Conservation (phyloP, 2,113 vertebrate species). For the Ameiurus melas region DNA sequence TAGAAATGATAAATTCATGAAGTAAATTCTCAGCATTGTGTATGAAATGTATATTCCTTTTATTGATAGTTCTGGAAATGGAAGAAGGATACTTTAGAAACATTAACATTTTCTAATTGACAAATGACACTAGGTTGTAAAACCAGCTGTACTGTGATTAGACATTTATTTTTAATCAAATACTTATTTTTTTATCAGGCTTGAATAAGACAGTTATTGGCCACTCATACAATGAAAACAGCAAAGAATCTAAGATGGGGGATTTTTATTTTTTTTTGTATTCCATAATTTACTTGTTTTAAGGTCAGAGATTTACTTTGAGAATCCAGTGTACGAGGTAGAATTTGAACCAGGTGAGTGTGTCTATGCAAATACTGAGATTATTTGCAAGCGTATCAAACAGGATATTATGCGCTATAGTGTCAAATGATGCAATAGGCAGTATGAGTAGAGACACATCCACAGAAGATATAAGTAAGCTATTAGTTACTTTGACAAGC, state of each 20-base stretch:
- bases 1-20: not conserved
- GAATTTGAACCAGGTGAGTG: not conserved
- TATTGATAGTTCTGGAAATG: no score
- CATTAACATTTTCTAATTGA: no score
- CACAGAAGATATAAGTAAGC: constrained; percentile 16
- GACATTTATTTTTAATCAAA: no score
- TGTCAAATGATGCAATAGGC: not conserved
- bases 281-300: not conserved
- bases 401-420: not conserved
- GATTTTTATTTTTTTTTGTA: not conserved
- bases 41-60: not conserved
- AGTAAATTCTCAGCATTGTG: not conserved
- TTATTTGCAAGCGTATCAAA: not conserved
- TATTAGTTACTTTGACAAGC: constrained; percentile 31
- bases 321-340: not conserved
- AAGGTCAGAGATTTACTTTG: not conserved
- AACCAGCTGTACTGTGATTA: no score
- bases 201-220: no score
- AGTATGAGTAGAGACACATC: not conserved
- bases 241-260: not conserved
- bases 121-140: no score
- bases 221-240: not conserved
- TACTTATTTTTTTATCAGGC: no score
- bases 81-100: no score
- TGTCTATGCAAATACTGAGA: not conserved